These are phyloP conservation scores for Pollenia griseotomentosa DNA, from an alignment of 2,888 invertebrate genomes.

Conservation along the genomic window DNA sequence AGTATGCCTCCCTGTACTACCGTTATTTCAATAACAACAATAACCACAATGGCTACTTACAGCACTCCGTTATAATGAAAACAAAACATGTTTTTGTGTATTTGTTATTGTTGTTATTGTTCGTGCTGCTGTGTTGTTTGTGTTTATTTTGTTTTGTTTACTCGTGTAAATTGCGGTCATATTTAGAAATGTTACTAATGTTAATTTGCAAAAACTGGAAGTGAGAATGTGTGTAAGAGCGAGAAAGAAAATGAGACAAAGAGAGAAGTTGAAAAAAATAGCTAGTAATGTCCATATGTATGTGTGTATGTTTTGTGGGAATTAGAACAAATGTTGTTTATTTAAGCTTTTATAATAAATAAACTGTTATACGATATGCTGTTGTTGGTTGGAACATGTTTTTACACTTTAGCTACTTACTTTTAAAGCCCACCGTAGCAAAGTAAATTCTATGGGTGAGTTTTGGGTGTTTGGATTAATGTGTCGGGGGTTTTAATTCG, in stretches of 20 bases:
- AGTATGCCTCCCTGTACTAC: too few species aligned
- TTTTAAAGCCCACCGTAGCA: neutral
- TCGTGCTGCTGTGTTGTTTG: neutral
- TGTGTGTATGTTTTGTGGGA: slow-evolving; percentile 7
- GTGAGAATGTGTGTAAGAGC: neutral
- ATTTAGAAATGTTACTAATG: slow-evolving; percentile 55
- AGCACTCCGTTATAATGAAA: slow-evolving; percentile 4
- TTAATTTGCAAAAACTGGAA: neutral
- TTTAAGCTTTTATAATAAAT: slow-evolving; percentile 41
- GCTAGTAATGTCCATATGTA: neutral
- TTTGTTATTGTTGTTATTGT: slow-evolving; percentile 9
- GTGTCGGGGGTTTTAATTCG: neutral
- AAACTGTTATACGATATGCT: slow-evolving; percentile 35
- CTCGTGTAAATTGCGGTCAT: slow-evolving; percentile 57
- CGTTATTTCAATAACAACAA: neutral
- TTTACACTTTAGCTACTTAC: slow-evolving; percentile 42
- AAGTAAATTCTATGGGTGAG: too few species aligned
- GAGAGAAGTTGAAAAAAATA: neutral
- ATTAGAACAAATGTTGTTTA: slow-evolving; percentile 39
- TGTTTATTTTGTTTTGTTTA: slow-evolving; percentile 21
- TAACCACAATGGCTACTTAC: neutral
- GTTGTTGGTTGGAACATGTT: slow-evolving; percentile 1
- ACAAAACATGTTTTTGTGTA: slow-evolving; percentile 5
- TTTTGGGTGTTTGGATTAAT: too few species aligned
- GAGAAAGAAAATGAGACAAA: neutral